Conservation (phyloP, 2,113 vertebrate genomes). For the Archilochus colubris region DNA sequence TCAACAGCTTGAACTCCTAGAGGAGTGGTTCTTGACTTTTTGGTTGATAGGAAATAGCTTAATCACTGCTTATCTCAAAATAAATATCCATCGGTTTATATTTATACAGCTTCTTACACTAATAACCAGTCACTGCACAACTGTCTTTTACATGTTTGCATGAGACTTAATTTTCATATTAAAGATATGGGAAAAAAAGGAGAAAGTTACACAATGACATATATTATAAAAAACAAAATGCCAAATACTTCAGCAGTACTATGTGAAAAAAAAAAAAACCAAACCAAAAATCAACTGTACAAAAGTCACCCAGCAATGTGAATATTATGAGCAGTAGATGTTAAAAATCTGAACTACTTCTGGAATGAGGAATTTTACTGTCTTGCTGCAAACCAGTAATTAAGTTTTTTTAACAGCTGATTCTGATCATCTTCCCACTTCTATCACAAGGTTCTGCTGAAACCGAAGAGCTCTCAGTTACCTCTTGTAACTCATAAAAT, state of each 20-base stretch:
- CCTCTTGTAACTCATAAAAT: background rate
- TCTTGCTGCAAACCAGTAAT: background rate
- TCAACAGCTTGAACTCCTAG: background rate
- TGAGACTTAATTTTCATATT: background rate
- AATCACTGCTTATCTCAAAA: background rate
- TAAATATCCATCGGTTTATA: background rate
- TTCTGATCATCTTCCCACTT: background rate
- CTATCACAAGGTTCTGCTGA: background rate
- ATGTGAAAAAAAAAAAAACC: background rate
- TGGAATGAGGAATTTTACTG: background rate
- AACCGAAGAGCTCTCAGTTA: background rate
- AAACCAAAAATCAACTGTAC: background rate
- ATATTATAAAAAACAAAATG: background rate
- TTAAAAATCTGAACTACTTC: background rate
- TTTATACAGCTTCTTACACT: background rate
- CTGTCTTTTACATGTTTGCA: background rate
- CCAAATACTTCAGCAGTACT: background rate
- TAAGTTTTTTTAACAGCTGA: background rate
- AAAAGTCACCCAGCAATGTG: background rate
- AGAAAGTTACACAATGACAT: background rate
- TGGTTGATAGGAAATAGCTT: conserved; percentile 9
- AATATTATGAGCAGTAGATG: background rate
- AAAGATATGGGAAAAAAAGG: background rate
- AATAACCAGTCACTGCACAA: background rate
- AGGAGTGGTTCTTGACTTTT: conserved; percentile 42